These are phyloP conservation scores for Drosophila monieri DNA, from an alignment of 2,888 invertebrate species.

Conservation along the genomic window DNA sequence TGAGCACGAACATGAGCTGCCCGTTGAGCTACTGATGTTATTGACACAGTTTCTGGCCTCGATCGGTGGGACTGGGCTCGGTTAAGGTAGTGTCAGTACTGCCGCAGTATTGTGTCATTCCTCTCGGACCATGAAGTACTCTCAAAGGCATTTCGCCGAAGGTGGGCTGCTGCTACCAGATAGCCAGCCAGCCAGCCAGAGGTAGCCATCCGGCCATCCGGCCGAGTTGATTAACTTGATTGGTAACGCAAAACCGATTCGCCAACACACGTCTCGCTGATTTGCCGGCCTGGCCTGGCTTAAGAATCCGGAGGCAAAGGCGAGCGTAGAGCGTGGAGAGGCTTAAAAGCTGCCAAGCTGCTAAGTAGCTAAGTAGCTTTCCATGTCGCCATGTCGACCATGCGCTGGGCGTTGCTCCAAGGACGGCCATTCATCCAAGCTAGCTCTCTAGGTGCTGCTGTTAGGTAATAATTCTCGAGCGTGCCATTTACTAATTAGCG, in stretches of 20 bases:
- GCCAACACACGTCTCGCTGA: conserved; percentile 61
- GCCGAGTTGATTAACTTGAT: conserved; percentile 80
- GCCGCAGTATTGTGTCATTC: conserved; percentile 53
- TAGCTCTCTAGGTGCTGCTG: conserved; percentile 22
- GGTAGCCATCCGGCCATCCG: conserved; percentile 56
- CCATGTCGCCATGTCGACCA: conserved; percentile 74
- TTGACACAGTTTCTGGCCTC: conserved; percentile 75
- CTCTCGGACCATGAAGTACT: conserved; percentile 55
- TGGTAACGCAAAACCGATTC: conserved; percentile 76
- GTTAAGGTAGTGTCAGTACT: conserved; percentile 11
- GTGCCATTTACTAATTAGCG: conserved; percentile 43
- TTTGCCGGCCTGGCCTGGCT: conserved; percentile 23
- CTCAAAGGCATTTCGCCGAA: conserved; percentile 65
- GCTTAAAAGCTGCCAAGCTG: conserved; percentile 49
- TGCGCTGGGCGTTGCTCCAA: conserved; percentile 73
- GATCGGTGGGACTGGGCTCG: conserved; percentile 26
- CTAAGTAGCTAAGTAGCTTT: conserved; percentile 68
- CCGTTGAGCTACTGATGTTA: conserved; percentile 58
- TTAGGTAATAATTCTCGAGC: conserved; percentile 44
- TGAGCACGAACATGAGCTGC: conserved; percentile 41
- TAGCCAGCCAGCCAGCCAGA: conserved; percentile 36
- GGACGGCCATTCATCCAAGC: conserved; percentile 71
- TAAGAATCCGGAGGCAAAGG: conserved; percentile 53
- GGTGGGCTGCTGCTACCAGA: conserved; percentile 62
- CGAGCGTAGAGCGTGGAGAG: conserved; percentile 27